Conservation (phyloP, 2,888 invertebrate genomes). For the Odontocerum albicorne region DNA sequence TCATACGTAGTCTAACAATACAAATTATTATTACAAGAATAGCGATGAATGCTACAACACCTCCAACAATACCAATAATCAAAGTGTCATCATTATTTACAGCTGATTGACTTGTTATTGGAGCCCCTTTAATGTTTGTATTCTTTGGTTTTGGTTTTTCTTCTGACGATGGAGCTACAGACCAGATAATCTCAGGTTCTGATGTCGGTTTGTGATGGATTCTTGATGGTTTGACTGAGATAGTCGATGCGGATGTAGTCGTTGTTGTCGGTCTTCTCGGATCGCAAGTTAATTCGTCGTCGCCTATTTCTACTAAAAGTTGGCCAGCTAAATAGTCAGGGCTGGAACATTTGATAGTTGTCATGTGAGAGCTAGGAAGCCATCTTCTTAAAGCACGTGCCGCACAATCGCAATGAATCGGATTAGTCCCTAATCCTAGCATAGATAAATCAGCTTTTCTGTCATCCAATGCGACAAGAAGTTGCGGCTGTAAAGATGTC, state of each 20-base stretch:
- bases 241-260: constrained; percentile 50
- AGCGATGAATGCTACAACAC: constrained; percentile 88
- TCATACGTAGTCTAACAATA: constrained; percentile 76
- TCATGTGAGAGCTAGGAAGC: constrained; percentile 67
- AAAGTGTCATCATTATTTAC: constrained; percentile 86
- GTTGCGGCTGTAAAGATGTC: constrained; percentile 73
- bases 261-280: constrained; percentile 60
- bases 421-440: constrained; percentile 75
- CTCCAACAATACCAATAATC: constrained; percentile 94
- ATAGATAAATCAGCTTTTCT: constrained; percentile 74
- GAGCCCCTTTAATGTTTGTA: constrained; percentile 62
- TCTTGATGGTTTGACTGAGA: constrained; percentile 49
- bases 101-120: constrained; percentile 57
- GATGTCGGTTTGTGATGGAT: constrained; percentile 64
- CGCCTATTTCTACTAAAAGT: constrained; percentile 73
- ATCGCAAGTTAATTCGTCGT: constrained; percentile 82
- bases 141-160: constrained; percentile 58
- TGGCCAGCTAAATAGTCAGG: constrained; percentile 72
- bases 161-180: constrained; percentile 71
- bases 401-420: constrained; percentile 84
- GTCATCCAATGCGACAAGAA: constrained; percentile 80
- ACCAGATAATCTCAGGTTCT: constrained; percentile 90
- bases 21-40: constrained; percentile 88
- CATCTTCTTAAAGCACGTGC: constrained; percentile 78
- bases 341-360: constrained; percentile 64